Base-by-base conservation (phyloP, 2,888 invertebrate species). In the Ellobium chinense region DNA sequence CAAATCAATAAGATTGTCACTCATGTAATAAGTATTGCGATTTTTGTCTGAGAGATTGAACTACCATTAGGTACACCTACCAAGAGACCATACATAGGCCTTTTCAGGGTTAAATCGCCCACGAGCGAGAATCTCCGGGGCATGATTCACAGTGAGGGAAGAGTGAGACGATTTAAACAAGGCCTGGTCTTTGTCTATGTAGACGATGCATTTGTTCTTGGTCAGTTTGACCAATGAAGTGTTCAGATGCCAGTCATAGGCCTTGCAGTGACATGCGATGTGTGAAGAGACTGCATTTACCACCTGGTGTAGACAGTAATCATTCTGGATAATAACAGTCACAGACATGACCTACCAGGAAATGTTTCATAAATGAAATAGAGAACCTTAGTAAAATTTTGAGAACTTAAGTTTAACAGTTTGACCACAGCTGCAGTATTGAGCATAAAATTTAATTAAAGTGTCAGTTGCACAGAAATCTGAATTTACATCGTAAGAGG, bases 71-170 rank as follows among this genome's bases (percentile, higher is more conserved):
- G 4, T 68, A 31, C 37, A 34, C 46, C 56, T 76, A 76, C 76
- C 88, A 36, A 88, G 70, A 2, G 86, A 81, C 89, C 89, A 89
- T 36, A 84, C 78, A 56, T 84, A 83, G 29, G 88, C 85, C 77
- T 79, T 84, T 56, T 81, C 72, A 29, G 65, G 65, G 56, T 2
- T 56, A 36, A 66, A 56, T 34, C 56, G 36, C 9, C 56, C 66
- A 18, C 62, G n/a, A 4, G 63, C 36, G 12, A 70, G 34, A n/a
- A 56, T 70, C 24, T 70, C 70, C 24, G 70, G 70, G 7, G 70
- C 70, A 31, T 70, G 73, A 27, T 73, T 73, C 39, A 62, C 29
- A 9, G 4, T 62, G 7, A 73, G 73, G 14, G 60, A 39, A 21
- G 39, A 37, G 12, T 62, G 36, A 27, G 36, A 62, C n/a, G 60